Evolutionary conservation across 2,113 vertebrate genomes (phyloP).

Genomic region (Nematolebias whitei): DNA sequence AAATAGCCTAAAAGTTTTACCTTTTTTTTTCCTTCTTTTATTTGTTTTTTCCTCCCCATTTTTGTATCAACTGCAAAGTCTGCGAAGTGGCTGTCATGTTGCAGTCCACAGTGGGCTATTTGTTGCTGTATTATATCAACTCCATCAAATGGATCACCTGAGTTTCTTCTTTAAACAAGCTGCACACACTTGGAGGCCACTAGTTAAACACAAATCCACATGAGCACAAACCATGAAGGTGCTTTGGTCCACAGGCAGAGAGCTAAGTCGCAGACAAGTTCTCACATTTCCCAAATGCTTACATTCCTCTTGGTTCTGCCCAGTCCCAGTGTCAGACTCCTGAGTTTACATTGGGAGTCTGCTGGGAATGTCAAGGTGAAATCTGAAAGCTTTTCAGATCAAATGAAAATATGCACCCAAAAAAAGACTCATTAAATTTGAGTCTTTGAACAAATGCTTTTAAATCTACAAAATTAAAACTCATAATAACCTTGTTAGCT

Average conservation of each 20-base stretch:
- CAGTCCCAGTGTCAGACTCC: slow-evolving; percentile 48
- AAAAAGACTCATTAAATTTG: slow-evolving; percentile 38
- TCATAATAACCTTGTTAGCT: slow-evolving; percentile 16
- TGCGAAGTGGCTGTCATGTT: slow-evolving; percentile 11
- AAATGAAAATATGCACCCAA: slow-evolving; percentile 28
- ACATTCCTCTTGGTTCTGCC: slow-evolving; percentile 70
- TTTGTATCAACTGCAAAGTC: not conserved
- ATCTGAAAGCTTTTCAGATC: slow-evolving; percentile 50
- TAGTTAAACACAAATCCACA: slow-evolving; percentile 24
- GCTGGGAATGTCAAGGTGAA: slow-evolving; percentile 53
- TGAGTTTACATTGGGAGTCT: slow-evolving; percentile 65
- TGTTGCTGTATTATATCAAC: slow-evolving; percentile 14
- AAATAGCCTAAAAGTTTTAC: slow-evolving; percentile 42
- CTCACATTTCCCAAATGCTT: slow-evolving; percentile 76
- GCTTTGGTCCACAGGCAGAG: slow-evolving; percentile 48
- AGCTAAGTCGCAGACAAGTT: slow-evolving; percentile 61
- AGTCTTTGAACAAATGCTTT: slow-evolving; percentile 34
- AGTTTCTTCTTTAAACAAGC: slow-evolving; percentile 42
- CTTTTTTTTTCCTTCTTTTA: not conserved
- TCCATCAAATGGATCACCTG: slow-evolving; percentile 23
- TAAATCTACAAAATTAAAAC: slow-evolving; percentile 14
- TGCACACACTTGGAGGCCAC: slow-evolving; percentile 17
- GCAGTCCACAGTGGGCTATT: not conserved
- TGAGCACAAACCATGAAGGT: slow-evolving; percentile 33
- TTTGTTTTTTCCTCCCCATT: not conserved